These are phyloP conservation scores for Amiota minor DNA, from an alignment of 2,888 invertebrate genomes.

Conservation along the genomic window DNA sequence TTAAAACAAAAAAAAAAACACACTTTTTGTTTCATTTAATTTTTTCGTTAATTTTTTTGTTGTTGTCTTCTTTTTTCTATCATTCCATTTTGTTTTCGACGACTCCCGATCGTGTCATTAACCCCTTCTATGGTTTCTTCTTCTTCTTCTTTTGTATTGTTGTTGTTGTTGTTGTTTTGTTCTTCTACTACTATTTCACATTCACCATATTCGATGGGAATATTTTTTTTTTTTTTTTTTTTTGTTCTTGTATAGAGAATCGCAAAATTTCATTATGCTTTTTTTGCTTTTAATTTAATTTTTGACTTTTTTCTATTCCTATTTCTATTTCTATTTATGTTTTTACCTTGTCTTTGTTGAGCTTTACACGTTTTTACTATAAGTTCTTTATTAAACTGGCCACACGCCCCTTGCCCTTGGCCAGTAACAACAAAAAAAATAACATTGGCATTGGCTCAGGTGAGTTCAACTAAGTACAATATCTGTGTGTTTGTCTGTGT, in stretches of 20 bases:
- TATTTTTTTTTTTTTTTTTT: conserved; percentile 54
- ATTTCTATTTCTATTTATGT: not conserved
- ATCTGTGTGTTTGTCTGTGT: no score
- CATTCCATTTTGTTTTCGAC: conserved; percentile 30
- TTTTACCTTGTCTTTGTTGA: no score
- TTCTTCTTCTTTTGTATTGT: conserved; percentile 50
- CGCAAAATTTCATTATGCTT: conserved; percentile 49
- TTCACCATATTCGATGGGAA: conserved; percentile 44
- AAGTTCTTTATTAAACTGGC: no score
- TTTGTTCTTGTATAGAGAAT: conserved; percentile 41
- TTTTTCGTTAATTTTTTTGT: conserved; percentile 39
- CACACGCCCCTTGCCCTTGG: no score
- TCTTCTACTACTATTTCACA: conserved; percentile 16
- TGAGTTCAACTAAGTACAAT: no score
- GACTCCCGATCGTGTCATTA: conserved; percentile 53
- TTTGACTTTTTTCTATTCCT: not conserved
- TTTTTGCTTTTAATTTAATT: not conserved
- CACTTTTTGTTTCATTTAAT: conserved; percentile 58
- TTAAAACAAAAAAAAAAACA: conserved; percentile 47
- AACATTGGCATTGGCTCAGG: no score
- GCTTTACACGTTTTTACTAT: no score
- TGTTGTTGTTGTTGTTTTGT: conserved; percentile 43
- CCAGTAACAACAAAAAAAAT: no score
- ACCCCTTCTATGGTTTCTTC: conserved; percentile 40
- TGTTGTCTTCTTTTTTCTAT: conserved; percentile 34